phyloP scores from a whole-genome alignment of 2,113 vertebrate genomes.

The Hemichromis elongatus region DNA sequence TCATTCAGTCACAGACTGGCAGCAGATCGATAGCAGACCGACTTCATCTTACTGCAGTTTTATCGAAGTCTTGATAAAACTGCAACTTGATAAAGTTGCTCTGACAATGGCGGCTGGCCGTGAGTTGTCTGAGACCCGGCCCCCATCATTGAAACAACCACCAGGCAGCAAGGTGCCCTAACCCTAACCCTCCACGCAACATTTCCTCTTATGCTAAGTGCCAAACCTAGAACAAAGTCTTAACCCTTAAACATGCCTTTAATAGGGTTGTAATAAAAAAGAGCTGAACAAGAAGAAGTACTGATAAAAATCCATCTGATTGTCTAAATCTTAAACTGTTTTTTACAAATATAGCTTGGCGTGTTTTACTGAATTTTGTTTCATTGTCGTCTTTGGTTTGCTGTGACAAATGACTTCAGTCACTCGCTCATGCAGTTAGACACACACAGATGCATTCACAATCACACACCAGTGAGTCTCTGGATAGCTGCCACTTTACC shows the following conservation, averaged over 20 bases:
- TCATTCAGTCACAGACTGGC: not conserved
- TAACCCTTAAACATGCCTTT: not conserved
- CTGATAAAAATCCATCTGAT: not conserved
- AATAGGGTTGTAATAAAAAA: not conserved
- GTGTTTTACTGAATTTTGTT: not conserved
- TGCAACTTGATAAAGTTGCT: not conserved
- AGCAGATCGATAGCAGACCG: not conserved
- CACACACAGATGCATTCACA: not conserved
- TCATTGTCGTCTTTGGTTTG: not conserved
- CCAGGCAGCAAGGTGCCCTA: not conserved
- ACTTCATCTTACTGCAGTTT: not conserved
- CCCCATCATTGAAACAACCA: not conserved
- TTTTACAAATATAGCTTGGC: not conserved
- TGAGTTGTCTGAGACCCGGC: accelerated
- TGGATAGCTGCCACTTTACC: not conserved
- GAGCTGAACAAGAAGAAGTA: accelerated
- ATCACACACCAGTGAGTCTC: not conserved
- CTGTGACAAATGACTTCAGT: not conserved
- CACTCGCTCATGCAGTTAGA: not conserved
- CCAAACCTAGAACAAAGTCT: not conserved
- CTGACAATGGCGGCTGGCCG: not conserved
- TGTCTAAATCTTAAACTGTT: not conserved
- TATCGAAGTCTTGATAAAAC: not conserved
- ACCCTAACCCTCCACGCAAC: too few relatives aligned
- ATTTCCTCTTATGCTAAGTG: not conserved